Evolutionary conservation across 2,888 invertebrate species (phyloP), one percentile per base, ranked within the genome.

Genomic region (Papilio protenor): DNA sequence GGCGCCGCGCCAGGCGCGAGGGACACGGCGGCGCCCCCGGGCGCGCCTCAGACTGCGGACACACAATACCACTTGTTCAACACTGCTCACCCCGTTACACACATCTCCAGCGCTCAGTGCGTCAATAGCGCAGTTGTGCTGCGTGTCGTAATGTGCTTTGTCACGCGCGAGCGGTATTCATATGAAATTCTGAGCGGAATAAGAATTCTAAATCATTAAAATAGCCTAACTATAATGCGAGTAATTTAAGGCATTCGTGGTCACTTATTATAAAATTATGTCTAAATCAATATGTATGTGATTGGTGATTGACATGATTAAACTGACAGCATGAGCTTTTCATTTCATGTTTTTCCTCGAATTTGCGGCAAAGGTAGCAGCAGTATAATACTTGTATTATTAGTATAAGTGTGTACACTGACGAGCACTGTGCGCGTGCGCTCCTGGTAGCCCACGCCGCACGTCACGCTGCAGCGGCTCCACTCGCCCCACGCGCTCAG

Each of bases 401-500:
- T 14, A 5, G 59, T 33, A 33, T 64, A 33, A 21, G n/a, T 52
- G 21, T 66, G 66, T 40, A 6, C n/a, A 83, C 87, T 89, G 81
- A 96, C 96, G 92, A 96, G 95, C 45, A 97, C 92, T 82, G 94
- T 95, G 81, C 97, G 94, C 80, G 91, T 91, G 84, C 96, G 96
- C 85, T 96, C 96, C 81, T 96, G 96, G 85, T 95, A 95, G 21
- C 98, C 98, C 16, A 93, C 86, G 45, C 98, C 98, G 90, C 98
- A 98, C 23, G 96, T 94, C 6, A 96, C 97, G 85, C 96, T 97
- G 90, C 99, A 99, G 1, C 95, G 94, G 45, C 97, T 96, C 98
- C 98, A 99, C 73, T 96, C 96, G 47, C 97, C 96, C 98, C 98
- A 99, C 66, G 96, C 95, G 2, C 97, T 96, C 85, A 98, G 94